Percentiles rank a stretch among this genome's conserved stretches.
Conservation (phyloP, 1,140 invertebrate species). For the Caenorhabditis briggsae region DNA sequence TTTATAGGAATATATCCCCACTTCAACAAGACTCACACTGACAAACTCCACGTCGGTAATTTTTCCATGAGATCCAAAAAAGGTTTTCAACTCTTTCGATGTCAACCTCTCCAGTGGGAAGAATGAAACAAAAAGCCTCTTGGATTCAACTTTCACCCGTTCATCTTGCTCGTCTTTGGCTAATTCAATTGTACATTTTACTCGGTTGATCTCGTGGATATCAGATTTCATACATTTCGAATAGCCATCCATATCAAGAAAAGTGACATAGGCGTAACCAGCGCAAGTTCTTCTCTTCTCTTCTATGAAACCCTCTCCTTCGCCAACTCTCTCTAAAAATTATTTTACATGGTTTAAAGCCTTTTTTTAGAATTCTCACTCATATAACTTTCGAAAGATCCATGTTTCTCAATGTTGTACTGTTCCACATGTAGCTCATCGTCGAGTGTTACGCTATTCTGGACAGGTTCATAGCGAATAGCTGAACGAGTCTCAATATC, state of each 20-base stretch:
- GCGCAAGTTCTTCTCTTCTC: not conserved
- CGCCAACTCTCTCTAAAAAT: conserved; percentile 24
- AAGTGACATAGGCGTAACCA: conserved; percentile 25
- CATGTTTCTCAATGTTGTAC: not conserved
- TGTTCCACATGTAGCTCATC: not conserved
- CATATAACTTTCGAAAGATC: not conserved
- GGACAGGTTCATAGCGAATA: not conserved
- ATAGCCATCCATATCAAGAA: conserved; percentile 14
- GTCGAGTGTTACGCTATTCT: not conserved
- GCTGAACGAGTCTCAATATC: not conserved
- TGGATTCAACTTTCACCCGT: not conserved
- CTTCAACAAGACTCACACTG: not conserved
- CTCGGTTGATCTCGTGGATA: conserved; percentile 12
- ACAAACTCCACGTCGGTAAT: conserved; percentile 27
- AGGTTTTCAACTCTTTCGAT: not conserved
- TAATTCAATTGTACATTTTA: conserved; percentile 5
- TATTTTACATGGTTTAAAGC: not conserved
- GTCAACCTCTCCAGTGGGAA: conserved; percentile 36
- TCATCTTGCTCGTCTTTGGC: conserved; percentile 24
- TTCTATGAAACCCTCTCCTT: not conserved
- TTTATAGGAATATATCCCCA: too few species aligned
- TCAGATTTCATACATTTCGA: conserved; percentile 16
- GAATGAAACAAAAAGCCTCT: conserved; percentile 44
- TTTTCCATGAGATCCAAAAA: conserved; percentile 10
- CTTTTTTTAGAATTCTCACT: not conserved